A percentile compares a stretch with the other conserved stretches of the same genome.
These are phyloP conservation scores for Aphelocoma coerulescens DNA, from an alignment of 2,113 vertebrate genomes.

Conservation along the genomic window DNA sequence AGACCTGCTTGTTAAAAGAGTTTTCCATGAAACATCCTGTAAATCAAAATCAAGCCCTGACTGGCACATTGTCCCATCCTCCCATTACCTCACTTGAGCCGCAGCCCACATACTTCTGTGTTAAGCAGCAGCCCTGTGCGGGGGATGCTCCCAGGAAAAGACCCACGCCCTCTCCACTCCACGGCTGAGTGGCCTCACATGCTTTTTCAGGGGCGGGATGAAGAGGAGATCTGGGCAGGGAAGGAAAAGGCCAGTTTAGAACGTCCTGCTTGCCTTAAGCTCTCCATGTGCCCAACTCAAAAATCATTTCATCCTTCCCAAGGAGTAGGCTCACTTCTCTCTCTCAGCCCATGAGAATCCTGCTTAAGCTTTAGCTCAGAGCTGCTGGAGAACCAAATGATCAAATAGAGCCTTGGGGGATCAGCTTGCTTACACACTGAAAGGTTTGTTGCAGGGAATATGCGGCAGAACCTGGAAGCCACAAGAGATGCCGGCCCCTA, in stretches of 20 bases:
- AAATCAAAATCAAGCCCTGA: neutral
- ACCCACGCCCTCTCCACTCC: rapidly evolving
- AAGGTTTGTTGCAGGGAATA: neutral
- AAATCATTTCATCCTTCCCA: neutral
- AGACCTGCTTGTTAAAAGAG: neutral
- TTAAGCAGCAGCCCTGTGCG: neutral
- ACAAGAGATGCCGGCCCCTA: rapidly evolving
- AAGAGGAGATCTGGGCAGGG: neutral
- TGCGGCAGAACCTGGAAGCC: neutral
- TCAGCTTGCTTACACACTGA: neutral
- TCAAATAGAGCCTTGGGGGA: neutral
- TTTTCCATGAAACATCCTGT: neutral
- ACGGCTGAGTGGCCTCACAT: neutral
- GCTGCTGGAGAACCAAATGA: neutral
- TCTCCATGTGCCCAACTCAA: neutral
- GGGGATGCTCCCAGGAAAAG: neutral
- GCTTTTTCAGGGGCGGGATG: neutral
- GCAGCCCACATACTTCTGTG: neutral
- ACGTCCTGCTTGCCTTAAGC: neutral
- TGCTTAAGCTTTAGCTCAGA: neutral
- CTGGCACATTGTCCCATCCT: neutral
- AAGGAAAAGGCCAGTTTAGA: neutral
- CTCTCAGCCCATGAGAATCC: neutral
- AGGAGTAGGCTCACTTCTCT: neutral
- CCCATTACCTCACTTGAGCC: neutral